phyloP scores from a whole-genome alignment of 2,888 invertebrate species.

The Apodemia mormo region DNA sequence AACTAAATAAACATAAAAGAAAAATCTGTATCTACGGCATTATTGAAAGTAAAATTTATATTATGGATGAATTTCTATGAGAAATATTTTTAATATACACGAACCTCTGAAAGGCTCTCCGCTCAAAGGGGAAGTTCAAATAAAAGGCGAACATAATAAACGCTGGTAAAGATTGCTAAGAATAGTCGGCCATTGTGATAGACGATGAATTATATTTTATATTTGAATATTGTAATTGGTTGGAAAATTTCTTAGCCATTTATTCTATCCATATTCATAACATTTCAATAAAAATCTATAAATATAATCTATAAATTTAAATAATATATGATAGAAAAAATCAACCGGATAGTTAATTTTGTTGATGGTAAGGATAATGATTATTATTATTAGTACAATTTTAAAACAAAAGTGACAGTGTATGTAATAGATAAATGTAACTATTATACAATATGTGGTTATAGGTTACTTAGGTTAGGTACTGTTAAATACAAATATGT shows the following conservation, averaged over 20 bases:
- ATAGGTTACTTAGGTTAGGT: too few species aligned
- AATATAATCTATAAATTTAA: too few species aligned
- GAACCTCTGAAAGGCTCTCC: constrained; percentile 49
- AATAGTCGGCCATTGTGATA: constrained; percentile 25
- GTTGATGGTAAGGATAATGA: too few species aligned
- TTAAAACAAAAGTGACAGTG: too few species aligned
- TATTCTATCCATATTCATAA: not conserved
- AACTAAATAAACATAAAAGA: not conserved
- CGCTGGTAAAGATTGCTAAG: constrained; percentile 44
- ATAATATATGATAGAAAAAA: too few species aligned
- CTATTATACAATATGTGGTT: too few species aligned
- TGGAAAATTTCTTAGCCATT: not conserved
- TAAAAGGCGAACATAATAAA: constrained; percentile 51
- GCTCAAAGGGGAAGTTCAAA: constrained; percentile 52
- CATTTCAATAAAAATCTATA: too few species aligned
- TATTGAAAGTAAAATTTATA: constrained; percentile 33
- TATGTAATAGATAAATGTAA: too few species aligned
- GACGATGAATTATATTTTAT: not conserved
- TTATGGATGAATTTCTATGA: constrained; percentile 42
- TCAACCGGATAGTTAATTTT: too few species aligned
- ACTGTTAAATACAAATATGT: too few species aligned
- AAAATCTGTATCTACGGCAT: constrained; percentile 25
- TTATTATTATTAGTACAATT: too few species aligned
- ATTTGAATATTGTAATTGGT: constrained; percentile 3
- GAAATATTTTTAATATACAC: constrained; percentile 57